Conservation (phyloP, 1,140 invertebrate genomes). For the Conus ventricosus region DNA sequence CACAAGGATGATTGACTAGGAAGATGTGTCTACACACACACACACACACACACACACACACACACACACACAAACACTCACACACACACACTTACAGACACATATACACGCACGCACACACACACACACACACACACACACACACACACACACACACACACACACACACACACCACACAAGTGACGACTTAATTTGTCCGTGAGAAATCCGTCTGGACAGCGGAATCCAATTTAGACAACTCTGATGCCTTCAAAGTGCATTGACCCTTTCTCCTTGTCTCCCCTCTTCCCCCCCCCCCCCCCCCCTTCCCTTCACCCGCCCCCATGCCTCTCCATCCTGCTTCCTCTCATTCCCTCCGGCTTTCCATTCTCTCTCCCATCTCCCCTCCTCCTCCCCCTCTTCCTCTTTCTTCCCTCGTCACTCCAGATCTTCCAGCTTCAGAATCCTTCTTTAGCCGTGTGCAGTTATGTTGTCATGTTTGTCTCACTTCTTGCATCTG, state of each 20-base stretch:
- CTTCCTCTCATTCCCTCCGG: background rate
- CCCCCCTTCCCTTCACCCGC: too few relatives aligned
- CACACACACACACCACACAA: constrained; percentile 1
- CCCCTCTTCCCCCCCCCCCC: background rate
- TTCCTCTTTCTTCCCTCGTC: background rate
- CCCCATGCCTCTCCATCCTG: background rate
- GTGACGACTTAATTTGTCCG: background rate
- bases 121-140: constrained; percentile 31
- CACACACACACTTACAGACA: constrained; percentile 11
- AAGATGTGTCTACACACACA: too few relatives aligned
- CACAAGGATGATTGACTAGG: too few relatives aligned
- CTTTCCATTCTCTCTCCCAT: constrained; percentile 6
- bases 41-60: too few relatives aligned
- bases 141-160: constrained; percentile 15
- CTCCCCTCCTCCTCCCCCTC: background rate
- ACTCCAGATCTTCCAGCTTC: too few relatives aligned
- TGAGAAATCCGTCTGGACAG: constrained; percentile 1
- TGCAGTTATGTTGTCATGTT: too few relatives aligned
- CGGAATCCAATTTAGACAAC: background rate
- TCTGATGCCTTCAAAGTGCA: background rate
- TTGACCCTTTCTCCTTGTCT: constrained; percentile 15
- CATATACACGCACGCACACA: constrained; percentile 12
- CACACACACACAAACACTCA: background rate
- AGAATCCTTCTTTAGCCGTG: too few relatives aligned
- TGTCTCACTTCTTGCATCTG: too few relatives aligned